Percentiles rank a stretch among this genome's conserved stretches.
These are phyloP conservation scores for Drosophila tristis DNA, from an alignment of 1,140 invertebrate species.

Conservation along the genomic window DNA sequence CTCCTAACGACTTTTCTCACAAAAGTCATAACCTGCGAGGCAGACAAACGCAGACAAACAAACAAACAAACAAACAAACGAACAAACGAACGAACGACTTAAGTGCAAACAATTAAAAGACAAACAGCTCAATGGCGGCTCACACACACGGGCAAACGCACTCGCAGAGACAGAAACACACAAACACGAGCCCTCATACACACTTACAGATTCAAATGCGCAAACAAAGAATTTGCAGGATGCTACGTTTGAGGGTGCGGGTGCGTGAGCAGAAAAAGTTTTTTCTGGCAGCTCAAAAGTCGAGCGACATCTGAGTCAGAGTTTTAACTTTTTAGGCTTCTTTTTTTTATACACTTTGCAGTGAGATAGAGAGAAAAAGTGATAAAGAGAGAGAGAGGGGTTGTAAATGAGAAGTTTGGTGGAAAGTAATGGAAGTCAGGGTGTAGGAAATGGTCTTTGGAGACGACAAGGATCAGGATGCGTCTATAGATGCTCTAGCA, in stretches of 20 bases:
- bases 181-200: conserved; percentile 27
- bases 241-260: conserved; percentile 28
- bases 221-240: conserved; percentile 56
- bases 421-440: background rate
- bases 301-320: conserved; percentile 68
- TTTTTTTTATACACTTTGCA: conserved; percentile 38
- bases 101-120: conserved; percentile 82
- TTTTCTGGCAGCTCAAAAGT: conserved; percentile 69
- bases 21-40: conserved; percentile 71
- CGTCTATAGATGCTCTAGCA: no score
- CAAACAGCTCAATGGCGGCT: conserved; percentile 73
- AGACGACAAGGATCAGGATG: no score
- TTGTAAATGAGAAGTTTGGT: conserved; percentile 39
- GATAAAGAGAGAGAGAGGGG: conserved; percentile 5
- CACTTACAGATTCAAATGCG: conserved; percentile 19
- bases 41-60: conserved; percentile 37
- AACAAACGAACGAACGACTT: conserved; percentile 57
- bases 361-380: background rate
- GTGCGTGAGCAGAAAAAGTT: conserved; percentile 58
- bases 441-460: background rate
- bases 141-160: conserved; percentile 19
- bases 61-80: conserved; percentile 35
- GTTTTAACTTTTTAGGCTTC: conserved; percentile 42
- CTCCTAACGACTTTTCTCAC: conserved; percentile 69
- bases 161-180: conserved; percentile 5